phyloP scores from a whole-genome alignment of 35 echinoderm and acorn worm species.

The Apostichopus parvimensis region DNA sequence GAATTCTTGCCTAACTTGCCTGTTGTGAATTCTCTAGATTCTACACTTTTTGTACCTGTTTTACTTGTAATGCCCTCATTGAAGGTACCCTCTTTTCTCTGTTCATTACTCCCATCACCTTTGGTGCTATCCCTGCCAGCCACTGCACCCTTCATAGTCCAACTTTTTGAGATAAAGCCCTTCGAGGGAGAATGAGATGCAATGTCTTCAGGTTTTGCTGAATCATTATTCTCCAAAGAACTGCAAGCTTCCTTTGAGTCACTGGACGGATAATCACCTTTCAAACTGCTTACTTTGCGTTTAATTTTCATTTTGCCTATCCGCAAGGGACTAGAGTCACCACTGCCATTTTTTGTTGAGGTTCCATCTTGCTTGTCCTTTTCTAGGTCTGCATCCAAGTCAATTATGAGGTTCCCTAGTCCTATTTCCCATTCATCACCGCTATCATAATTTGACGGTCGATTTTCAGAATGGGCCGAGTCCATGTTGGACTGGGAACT shows the following conservation, averaged over 20 bases:
- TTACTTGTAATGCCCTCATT: neutral
- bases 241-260: conserved; percentile 42
- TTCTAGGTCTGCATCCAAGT: conserved; percentile 97
- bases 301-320: conserved; percentile 99
- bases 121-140: neutral
- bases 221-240: conserved; percentile 9
- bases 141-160: conserved; percentile 22
- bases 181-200: conserved; percentile 5
- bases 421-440: conserved; percentile 99
- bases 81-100: neutral
- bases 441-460: conserved; percentile 88
- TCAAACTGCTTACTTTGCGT: conserved; percentile 83
- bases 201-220: conserved; percentile 39
- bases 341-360: neutral
- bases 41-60: conserved; percentile 4
- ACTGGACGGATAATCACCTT: conserved; percentile 60
- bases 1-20: conserved; percentile 16
- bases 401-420: conserved; percentile 95
- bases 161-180: neutral
- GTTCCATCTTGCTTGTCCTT: conserved; percentile 84
- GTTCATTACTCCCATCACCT: neutral
- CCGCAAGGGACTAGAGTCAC: conserved; percentile 86
- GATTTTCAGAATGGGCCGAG: conserved; percentile 61
- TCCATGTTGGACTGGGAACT: conserved; percentile 66
- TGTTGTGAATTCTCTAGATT: neutral